These are phyloP conservation scores for Lochmaea capreae DNA, from an alignment of 2,888 invertebrate species.

Conservation along the genomic window DNA sequence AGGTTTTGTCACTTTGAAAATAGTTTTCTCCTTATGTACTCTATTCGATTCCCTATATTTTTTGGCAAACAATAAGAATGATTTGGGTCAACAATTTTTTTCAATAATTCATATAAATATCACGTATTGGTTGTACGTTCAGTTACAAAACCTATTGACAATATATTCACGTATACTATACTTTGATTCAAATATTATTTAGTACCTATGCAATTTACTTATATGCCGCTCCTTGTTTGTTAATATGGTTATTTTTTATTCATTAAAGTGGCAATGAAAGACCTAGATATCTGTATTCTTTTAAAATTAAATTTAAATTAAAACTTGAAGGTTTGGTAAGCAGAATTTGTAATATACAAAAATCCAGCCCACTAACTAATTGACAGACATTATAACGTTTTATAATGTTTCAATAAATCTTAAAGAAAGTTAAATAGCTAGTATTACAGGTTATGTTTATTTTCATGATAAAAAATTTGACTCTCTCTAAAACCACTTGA, in stretches of 20 bases:
- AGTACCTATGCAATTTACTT: neutral
- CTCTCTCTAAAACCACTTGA: too few species aligned
- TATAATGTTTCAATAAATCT: too few species aligned
- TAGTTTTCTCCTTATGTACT: too few species aligned
- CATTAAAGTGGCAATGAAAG: neutral
- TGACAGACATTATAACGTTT: neutral
- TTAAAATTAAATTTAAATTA: neutral
- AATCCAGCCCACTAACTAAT: neutral
- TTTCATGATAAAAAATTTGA: too few species aligned
- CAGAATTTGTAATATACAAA: neutral
- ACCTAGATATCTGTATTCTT: constrained; percentile 9
- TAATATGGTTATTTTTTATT: constrained; percentile 20
- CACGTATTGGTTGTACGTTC: neutral
- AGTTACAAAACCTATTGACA: neutral
- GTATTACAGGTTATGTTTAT: too few species aligned
- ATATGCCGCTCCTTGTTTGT: constrained; percentile 13
- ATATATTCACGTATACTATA: neutral
- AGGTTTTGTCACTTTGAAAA: too few species aligned
- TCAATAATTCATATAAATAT: neutral
- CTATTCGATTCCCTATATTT: too few species aligned
- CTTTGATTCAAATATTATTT: neutral
- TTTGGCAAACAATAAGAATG: too few species aligned
- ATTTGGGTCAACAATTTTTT: neutral
- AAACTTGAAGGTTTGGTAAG: constrained; percentile 3
- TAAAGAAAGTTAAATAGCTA: too few species aligned